Evolutionary conservation across 2,888 invertebrate species (phyloP), one percentile per base, ranked within the genome.

Genomic region (Aproaerema taeniolella): DNA sequence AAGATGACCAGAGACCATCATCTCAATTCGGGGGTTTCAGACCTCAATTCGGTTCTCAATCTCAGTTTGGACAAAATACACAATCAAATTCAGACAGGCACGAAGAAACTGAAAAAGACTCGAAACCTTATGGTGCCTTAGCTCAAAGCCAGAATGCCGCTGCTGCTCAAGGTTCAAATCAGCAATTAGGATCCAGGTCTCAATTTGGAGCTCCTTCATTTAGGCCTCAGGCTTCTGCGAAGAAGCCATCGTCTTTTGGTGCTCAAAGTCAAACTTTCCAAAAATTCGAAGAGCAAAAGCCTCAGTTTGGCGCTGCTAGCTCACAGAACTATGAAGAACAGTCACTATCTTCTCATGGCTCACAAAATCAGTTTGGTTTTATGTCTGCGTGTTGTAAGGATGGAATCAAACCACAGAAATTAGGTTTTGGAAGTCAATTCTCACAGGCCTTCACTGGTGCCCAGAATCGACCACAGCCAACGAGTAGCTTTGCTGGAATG

Each of bases 401-500:
- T 8, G 25, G 26, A 13, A 26, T 25, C 13, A 39, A 28, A 11
- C 35, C 35, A 12, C 26, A 14, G 26, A 15, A 26, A 11, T 14
- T 11, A 25, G 20, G 14, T 9, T 49, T 45, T 1, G 36, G 41
- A 15, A 44, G 39, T 9, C 42, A 49, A 46, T 15, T 30, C 32
- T 33, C 37, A 35, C 42, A 45, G 11, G 31, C 43, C 14, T 58
- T 54, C 37, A 42, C 51, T 11, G 55, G 61, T 12, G 42, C 43
- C 1, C 57, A 63, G 11, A 41, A 52, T 13, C 46, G 42, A 31
- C 39, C 53, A 30, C 16, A 50, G 48, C 20, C 53, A n/a, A 24
- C 36, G 10, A 38, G 58, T 34, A 52, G 31, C 26, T 55, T 67
- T 13, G 53, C 55, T 16, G 76, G 68, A 1, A 57, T 61, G 42